Conservation (phyloP, 2,888 invertebrate genomes). For the Lordiphosa fenestrarum region DNA sequence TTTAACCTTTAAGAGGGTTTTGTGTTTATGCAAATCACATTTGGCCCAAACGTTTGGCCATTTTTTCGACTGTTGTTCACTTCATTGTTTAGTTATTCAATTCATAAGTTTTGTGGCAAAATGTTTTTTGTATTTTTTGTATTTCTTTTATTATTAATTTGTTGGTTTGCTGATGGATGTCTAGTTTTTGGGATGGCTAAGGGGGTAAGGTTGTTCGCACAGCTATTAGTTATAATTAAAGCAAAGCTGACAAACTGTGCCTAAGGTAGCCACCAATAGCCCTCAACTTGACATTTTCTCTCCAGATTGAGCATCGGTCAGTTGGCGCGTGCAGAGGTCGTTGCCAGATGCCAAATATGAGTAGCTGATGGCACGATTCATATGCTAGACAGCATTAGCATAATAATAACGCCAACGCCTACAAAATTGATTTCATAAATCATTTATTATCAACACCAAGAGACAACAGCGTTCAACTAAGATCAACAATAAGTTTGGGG, state of each 20-base stretch:
- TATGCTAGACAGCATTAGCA: no score
- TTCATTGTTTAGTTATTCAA: constrained; percentile 8
- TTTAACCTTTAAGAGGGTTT: constrained; percentile 1
- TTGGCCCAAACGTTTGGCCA: neutral
- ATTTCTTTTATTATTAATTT: neutral
- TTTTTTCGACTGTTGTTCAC: constrained; percentile 3
- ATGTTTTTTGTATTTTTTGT: neutral
- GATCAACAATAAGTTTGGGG: constrained; percentile 24
- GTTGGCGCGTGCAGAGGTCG: constrained; percentile 1
- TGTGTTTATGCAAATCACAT: constrained; percentile 1
- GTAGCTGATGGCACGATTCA: no score
- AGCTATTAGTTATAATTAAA: constrained; percentile 62
- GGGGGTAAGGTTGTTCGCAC: constrained; percentile 33
- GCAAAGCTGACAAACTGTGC: constrained; percentile 30
- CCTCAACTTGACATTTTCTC: constrained; percentile 48
- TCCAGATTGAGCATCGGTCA: neutral
- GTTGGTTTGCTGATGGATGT: constrained; percentile 10
- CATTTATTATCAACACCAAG: neutral
- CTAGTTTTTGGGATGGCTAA: neutral
- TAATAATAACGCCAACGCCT: constrained; percentile 6
- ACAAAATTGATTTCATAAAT: constrained; percentile 7
- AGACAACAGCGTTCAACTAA: constrained; percentile 8
- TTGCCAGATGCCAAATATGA: no score
- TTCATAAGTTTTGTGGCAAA: constrained; percentile 22
- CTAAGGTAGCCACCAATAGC: constrained; percentile 30